Evolutionary conservation across 2,888 invertebrate species (phyloP), one percentile per base, ranked within the genome.

Genomic region (Aspidiotus rigidus): DNA sequence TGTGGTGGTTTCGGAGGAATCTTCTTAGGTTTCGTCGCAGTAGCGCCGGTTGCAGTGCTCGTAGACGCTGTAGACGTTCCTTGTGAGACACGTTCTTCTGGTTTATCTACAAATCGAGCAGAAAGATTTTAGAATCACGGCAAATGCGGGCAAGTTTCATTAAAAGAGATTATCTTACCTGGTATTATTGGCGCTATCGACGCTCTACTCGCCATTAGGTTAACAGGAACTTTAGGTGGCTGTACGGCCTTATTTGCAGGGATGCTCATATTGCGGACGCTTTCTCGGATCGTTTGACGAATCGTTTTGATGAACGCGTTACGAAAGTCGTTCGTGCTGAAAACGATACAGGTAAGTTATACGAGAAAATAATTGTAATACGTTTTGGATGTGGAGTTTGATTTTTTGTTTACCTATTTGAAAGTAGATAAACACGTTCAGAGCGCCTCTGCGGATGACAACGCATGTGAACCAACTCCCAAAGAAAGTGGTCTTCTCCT

Each of bases 221-320:
- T 71, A 28, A 55, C 63, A 53, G 72, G 49, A 60, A 70, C 7
- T 70, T 64, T 72, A 73, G 15, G 72, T 28, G 28, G 28, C 28
- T 28, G 28, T 59, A 61, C 2, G n/a, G 76, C 83, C 74, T 90
- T 87, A 16, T 85, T 83, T 75, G 86, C 85, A 69, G 95, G 95
- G 79, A 96, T 88, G 76, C 92, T 90, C 96, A 97, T 96, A 80
- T 94, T 95, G 75, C 95, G 86, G 59, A 97, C 96, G 71, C 94
- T 94, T 80, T 97, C 96, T 73, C 96, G 86, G 76, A 97, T 97
- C 74, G 96, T 96, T 81, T 96, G 96, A 69, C 97, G 85, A 76
- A 97, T 96, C 71, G 95, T 96, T 81, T 94, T 93, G 76, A 97
- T 83, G 84, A 97, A 97, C 74, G 95, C 95, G 80, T 95, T 94